A percentile compares a stretch with the other conserved stretches of the same genome.
phyloP scores from a whole-genome alignment of 2,113 vertebrate species.

The Sinocyclocheilus maitianheensis region DNA sequence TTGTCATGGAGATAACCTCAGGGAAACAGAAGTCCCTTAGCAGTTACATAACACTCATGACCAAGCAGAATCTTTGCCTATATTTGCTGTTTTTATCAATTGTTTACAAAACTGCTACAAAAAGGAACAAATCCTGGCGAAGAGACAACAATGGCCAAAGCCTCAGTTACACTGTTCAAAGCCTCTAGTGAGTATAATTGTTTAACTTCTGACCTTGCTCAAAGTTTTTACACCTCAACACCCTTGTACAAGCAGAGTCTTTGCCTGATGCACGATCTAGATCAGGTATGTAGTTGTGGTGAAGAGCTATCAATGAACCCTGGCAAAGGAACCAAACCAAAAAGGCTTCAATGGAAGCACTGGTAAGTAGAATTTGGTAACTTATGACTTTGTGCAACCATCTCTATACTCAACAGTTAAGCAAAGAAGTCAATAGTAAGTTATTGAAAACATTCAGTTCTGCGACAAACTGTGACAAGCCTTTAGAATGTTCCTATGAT shows the following conservation, averaged over 20 bases:
- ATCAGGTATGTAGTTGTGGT: neutral
- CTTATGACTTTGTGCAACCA: neutral
- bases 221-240: neutral
- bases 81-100: slow-evolving; percentile 17
- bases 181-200: neutral
- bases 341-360: neutral
- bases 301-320: neutral
- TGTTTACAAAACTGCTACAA: neutral
- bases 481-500: neutral
- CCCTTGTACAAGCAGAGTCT: neutral
- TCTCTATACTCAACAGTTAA: neutral
- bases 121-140: neutral
- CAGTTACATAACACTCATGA: slow-evolving; percentile 56
- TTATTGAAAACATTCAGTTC: neutral
- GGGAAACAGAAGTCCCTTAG: slow-evolving; percentile 51
- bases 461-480: neutral
- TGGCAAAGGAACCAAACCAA: neutral
- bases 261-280: neutral
- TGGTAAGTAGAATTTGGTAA: neutral
- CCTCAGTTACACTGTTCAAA: neutral
- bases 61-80: slow-evolving; percentile 24
- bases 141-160: neutral
- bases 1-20: slow-evolving; percentile 57
- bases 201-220: neutral
- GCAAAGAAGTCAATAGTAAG: neutral